A percentile compares a stretch with the other conserved stretches of the same genome.
Conservation (phyloP, 2,888 invertebrate genomes). For the Saturnia japonica region DNA sequence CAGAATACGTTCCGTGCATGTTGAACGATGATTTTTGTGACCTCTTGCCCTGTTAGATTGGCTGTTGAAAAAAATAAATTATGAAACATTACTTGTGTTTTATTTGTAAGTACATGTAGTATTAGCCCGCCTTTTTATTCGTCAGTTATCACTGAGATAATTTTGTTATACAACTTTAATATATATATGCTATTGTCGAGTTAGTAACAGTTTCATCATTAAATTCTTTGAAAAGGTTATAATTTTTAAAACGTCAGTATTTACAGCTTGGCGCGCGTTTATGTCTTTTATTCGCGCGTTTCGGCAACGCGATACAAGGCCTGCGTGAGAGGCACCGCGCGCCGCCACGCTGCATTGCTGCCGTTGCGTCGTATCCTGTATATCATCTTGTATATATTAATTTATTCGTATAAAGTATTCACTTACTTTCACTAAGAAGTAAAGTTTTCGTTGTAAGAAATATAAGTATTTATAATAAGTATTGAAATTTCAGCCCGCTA, state of each 20-base stretch:
- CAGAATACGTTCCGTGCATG: not conserved
- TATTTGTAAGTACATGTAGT: conserved; percentile 25
- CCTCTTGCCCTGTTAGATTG: conserved; percentile 66
- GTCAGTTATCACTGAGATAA: not conserved
- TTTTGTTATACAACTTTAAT: not conserved
- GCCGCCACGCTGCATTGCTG: no score
- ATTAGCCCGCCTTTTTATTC: not conserved
- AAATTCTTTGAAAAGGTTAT: not conserved
- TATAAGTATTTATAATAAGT: no score
- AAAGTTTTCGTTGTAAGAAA: no score
- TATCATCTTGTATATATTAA: no score
- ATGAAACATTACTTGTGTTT: conserved; percentile 27
- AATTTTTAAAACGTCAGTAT: no score
- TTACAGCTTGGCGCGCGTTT: conserved; percentile 46
- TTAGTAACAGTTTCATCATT: not conserved
- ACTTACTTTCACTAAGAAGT: no score
- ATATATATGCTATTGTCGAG: not conserved
- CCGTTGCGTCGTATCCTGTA: no score
- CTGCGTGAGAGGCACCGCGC: no score
- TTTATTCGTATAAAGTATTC: no score
- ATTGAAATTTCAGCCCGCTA: no score
- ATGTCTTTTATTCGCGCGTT: conserved; percentile 50
- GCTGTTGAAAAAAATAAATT: conserved; percentile 63
- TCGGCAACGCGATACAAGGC: not conserved
- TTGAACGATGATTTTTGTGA: conserved; percentile 23